Conservation (phyloP, 1,140 invertebrate genomes). For the Armadillidium nasatum region DNA sequence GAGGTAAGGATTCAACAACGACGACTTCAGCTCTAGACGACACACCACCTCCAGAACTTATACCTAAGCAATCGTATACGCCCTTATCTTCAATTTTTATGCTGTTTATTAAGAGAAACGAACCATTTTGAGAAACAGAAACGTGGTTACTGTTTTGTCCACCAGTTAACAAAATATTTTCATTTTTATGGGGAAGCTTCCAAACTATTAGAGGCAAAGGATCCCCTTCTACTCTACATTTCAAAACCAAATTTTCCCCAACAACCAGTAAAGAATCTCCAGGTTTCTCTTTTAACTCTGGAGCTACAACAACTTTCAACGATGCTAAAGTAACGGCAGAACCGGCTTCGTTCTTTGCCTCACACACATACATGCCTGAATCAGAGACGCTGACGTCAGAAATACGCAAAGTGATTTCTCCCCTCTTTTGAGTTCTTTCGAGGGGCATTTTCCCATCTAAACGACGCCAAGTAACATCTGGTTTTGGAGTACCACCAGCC, state of each 20-base stretch:
- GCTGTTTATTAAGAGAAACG: slow-evolving; percentile 17
- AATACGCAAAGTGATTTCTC: slow-evolving; percentile 57
- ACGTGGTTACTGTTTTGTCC: slow-evolving; percentile 20
- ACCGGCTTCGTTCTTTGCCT: slow-evolving; percentile 72
- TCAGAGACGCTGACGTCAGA: slow-evolving; percentile 67
- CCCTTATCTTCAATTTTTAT: slow-evolving; percentile 51
- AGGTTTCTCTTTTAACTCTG: slow-evolving; percentile 33
- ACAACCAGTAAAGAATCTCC: slow-evolving; percentile 27
- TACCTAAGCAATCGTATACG: slow-evolving; percentile 34
- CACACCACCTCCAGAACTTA: slow-evolving; percentile 36
- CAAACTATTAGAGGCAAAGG: slow-evolving; percentile 37
- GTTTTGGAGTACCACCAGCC: slow-evolving; percentile 80
- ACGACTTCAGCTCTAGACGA: slow-evolving; percentile 31
- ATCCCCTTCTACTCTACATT: slow-evolving; percentile 35
- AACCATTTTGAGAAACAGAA: slow-evolving; percentile 25
- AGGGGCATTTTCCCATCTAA: slow-evolving; percentile 78
- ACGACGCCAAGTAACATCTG: slow-evolving; percentile 81
- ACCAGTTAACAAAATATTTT: slow-evolving; percentile 29
- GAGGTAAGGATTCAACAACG: slow-evolving; percentile 36
- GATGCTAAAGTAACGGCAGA: slow-evolving; percentile 65
- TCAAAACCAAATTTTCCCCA: slow-evolving; percentile 22
- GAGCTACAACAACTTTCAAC: slow-evolving; percentile 56
- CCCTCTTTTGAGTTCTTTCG: slow-evolving; percentile 65
- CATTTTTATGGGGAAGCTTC: slow-evolving; percentile 35
- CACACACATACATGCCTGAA: slow-evolving; percentile 75